phyloP scores from a whole-genome alignment of 2,113 vertebrate genomes.

The Rallus limicola region DNA sequence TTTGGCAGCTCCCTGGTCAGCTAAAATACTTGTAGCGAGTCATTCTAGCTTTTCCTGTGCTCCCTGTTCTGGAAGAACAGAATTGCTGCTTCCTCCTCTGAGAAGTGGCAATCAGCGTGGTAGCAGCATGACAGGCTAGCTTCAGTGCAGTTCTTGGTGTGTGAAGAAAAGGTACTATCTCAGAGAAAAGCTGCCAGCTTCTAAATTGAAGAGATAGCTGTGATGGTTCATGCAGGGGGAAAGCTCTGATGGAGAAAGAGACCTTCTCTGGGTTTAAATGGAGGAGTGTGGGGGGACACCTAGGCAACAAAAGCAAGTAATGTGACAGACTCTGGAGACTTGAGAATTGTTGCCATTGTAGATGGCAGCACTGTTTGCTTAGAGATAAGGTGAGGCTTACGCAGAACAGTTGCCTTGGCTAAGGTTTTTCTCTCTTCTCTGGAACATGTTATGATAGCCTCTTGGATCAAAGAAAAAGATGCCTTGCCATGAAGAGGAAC shows the following conservation, averaged over 20 bases:
- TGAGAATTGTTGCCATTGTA: neutral
- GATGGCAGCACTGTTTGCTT: neutral
- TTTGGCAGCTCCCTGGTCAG: constrained; percentile 42
- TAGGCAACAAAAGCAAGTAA: neutral
- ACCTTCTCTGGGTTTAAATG: neutral
- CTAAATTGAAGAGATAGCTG: neutral
- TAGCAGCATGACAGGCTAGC: neutral
- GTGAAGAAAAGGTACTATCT: constrained; percentile 10
- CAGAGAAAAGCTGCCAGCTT: constrained; percentile 3
- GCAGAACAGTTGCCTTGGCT: neutral
- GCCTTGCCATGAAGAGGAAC: neutral
- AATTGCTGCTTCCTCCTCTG: neutral
- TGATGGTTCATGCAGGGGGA: neutral
- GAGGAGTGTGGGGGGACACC: neutral
- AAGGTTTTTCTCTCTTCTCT: neutral
- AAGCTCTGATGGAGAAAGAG: neutral
- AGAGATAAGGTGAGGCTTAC: neutral
- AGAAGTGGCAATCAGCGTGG: neutral
- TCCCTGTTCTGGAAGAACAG: constrained; percentile 42
- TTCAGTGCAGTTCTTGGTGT: neutral
- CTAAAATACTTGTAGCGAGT: constrained; percentile 6
- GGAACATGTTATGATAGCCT: neutral
- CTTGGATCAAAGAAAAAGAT: neutral
- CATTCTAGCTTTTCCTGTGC: constrained; percentile 21
- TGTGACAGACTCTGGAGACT: neutral